These are phyloP conservation scores for Onychomys torridus DNA, from an alignment of 2,797 vertebrate species.

Conservation along the genomic window DNA sequence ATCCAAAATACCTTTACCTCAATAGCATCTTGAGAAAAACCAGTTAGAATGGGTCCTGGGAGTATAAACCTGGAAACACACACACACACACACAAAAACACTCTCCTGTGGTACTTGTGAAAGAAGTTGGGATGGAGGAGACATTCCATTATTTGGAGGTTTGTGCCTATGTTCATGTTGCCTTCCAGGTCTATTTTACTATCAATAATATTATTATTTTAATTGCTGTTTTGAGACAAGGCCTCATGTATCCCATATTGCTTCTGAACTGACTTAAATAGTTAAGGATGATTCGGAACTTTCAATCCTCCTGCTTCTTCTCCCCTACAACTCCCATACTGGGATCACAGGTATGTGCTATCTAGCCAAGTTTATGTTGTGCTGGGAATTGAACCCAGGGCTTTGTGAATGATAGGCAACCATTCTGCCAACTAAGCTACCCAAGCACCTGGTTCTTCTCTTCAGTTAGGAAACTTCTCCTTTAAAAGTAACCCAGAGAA, in stretches of 20 bases:
- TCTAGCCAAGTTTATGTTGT: background rate
- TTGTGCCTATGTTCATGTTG: background rate
- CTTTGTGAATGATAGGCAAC: no score
- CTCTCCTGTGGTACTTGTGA: background rate
- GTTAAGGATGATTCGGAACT: background rate
- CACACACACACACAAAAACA: background rate
- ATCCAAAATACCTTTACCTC: background rate
- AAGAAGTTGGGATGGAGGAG: background rate
- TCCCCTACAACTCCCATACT: no score
- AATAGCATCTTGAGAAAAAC: background rate
- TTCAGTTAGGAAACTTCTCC: background rate
- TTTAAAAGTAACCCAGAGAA: background rate
- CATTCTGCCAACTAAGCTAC: background rate
- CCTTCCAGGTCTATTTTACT: background rate
- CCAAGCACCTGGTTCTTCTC: background rate
- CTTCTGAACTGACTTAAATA: background rate
- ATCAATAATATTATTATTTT: background rate
- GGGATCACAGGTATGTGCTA: background rate
- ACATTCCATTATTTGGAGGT: background rate
- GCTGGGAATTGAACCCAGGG: background rate
- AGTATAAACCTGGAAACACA: background rate
- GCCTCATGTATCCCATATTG: background rate
- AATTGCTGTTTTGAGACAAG: background rate
- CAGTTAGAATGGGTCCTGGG: background rate
- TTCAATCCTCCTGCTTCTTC: background rate